phyloP scores from a whole-genome alignment of 2,888 invertebrate genomes.

The Actias luna region DNA sequence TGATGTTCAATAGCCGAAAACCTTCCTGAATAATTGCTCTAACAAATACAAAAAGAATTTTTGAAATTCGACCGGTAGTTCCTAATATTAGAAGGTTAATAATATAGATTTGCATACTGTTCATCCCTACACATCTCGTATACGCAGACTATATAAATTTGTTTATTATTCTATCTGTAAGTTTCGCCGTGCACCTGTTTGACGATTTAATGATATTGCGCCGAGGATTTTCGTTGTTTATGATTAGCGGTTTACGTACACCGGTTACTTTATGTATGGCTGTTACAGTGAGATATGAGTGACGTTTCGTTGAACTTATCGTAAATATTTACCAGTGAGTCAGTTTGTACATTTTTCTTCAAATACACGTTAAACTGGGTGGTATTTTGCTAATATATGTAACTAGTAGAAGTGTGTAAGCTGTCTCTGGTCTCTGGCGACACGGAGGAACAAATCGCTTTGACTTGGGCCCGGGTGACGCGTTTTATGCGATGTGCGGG shows the following conservation, averaged over 20 bases:
- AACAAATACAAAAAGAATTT: too few species aligned
- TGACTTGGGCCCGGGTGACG: too few species aligned
- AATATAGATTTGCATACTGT: background rate
- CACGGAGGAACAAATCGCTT: too few species aligned
- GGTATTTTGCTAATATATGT: too few species aligned
- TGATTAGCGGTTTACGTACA: conserved; percentile 22
- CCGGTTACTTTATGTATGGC: conserved; percentile 18
- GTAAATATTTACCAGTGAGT: conserved; percentile 7
- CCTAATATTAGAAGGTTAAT: background rate
- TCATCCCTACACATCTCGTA: background rate
- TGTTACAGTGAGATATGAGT: conserved; percentile 13
- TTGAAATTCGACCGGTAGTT: too few species aligned
- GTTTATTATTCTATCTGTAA: conserved; percentile 30
- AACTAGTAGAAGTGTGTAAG: too few species aligned
- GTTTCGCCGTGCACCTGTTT: conserved; percentile 12
- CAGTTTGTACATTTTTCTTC: conserved; percentile 11
- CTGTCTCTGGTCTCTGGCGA: too few species aligned
- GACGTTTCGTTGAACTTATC: conserved; percentile 20
- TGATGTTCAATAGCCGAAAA: too few species aligned
- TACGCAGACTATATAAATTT: background rate
- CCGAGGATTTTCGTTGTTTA: conserved; percentile 5
- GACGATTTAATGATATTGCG: conserved; percentile 18
- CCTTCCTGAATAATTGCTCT: too few species aligned
- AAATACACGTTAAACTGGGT: background rate
- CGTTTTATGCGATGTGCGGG: too few species aligned